These are phyloP conservation scores for Thymelicus sylvestris DNA, from an alignment of 2,888 invertebrate species.

Conservation along the genomic window DNA sequence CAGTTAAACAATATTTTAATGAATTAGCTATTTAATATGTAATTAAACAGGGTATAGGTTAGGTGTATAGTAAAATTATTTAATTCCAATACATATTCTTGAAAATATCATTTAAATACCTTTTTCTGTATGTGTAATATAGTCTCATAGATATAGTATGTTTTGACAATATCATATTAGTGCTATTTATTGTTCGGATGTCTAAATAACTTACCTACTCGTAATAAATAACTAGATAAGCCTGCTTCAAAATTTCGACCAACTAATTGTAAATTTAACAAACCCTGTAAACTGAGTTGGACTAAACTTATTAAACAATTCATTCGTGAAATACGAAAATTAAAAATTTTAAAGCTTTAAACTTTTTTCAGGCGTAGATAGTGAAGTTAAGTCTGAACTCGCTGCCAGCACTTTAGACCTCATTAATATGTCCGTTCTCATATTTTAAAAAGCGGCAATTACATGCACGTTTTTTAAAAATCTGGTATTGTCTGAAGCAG, in stretches of 20 bases:
- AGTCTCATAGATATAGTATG: too few species aligned
- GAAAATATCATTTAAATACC: too few species aligned
- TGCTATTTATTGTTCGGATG: too few species aligned
- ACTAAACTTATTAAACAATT: slow-evolving; percentile 9
- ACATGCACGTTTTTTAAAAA: slow-evolving; percentile 28
- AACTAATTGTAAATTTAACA: slow-evolving; percentile 2
- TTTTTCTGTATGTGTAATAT: too few species aligned
- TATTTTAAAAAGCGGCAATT: slow-evolving; percentile 33
- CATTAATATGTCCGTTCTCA: slow-evolving; percentile 32
- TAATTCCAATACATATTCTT: too few species aligned
- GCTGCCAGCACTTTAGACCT: slow-evolving; percentile 25
- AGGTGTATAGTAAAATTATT: too few species aligned
- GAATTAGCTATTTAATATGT: background rate
- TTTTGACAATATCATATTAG: too few species aligned
- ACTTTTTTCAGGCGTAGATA: slow-evolving; percentile 21
- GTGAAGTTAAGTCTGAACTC: slow-evolving; percentile 29
- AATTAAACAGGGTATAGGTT: too few species aligned
- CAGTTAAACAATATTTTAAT: background rate
- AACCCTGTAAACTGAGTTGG: slow-evolving; percentile 2
- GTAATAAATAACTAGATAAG: background rate
- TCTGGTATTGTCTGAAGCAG: slow-evolving; percentile 22
- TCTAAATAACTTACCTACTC: too few species aligned
- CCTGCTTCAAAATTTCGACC: background rate
- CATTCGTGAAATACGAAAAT: slow-evolving; percentile 16
- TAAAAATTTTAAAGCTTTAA: slow-evolving; percentile 25